Conservation (phyloP, 2,888 invertebrate species). For the Oscheius onirici region DNA sequence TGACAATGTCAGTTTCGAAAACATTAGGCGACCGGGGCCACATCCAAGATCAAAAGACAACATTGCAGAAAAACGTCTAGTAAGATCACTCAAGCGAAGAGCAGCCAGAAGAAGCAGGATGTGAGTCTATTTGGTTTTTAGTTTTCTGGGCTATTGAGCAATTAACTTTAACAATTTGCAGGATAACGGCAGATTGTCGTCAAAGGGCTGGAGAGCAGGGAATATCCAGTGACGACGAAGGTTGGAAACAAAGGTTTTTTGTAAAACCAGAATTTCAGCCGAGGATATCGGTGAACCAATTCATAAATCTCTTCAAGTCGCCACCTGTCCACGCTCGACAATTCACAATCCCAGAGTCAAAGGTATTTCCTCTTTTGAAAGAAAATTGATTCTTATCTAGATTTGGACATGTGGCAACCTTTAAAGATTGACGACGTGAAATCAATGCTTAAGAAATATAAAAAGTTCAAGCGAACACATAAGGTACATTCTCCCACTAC, state of each 20-base stretch:
- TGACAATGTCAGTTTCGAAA: background rate
- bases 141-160: background rate
- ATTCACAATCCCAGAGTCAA: background rate
- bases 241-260: background rate
- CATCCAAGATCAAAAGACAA: slow-evolving; percentile 12
- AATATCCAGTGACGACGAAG: slow-evolving; percentile 34
- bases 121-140: slow-evolving; percentile 1
- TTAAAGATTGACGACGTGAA: slow-evolving; percentile 37
- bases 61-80: background rate
- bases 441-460: slow-evolving; percentile 40
- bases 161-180: slow-evolving; percentile 12
- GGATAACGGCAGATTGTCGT: slow-evolving; percentile 32
- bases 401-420: slow-evolving; percentile 51
- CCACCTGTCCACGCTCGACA: slow-evolving; percentile 21
- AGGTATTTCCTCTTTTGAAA: background rate
- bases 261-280: background rate
- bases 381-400: slow-evolving; percentile 8
- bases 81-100: slow-evolving; percentile 8
- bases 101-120: slow-evolving; percentile 24
- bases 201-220: slow-evolving; percentile 29
- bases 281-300: slow-evolving; percentile 25
- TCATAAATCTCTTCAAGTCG: slow-evolving; percentile 3
- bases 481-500: slow-evolving; percentile 21
- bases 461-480: slow-evolving; percentile 36
- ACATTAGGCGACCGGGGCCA: background rate